These are phyloP conservation scores for Boleophthalmus pectinirostris DNA, from an alignment of 2,113 vertebrate species.

Conservation along the genomic window DNA sequence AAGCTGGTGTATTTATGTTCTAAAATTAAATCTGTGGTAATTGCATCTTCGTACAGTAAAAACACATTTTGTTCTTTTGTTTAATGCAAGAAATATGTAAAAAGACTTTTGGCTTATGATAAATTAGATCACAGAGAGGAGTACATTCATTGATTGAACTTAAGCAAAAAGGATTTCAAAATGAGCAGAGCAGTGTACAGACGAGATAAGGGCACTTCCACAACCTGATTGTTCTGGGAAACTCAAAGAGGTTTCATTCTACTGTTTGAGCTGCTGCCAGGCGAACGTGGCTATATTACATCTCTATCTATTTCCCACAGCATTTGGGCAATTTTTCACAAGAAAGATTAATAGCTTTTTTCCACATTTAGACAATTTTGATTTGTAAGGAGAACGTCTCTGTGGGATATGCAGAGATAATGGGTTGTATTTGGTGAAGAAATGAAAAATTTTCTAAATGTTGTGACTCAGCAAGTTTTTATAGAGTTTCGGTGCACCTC, in stretches of 20 bases:
- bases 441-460: constrained; percentile 49
- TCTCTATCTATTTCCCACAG: constrained; percentile 64
- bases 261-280: constrained; percentile 51
- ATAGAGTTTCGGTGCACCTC: constrained; percentile 15
- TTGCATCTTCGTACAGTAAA: not conserved
- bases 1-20: constrained; percentile 9
- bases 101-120: constrained; percentile 33
- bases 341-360: constrained; percentile 57
- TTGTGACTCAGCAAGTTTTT: constrained; percentile 32
- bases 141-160: constrained; percentile 43
- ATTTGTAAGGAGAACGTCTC: constrained; percentile 39
- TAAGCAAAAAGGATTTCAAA: constrained; percentile 49
- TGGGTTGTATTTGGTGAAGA: constrained; percentile 47
- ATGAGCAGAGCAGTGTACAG: constrained; percentile 29
- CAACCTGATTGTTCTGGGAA: constrained; percentile 62
- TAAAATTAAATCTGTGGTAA: constrained; percentile 9
- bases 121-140: constrained; percentile 42
- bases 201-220: constrained; percentile 58
- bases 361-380: constrained; percentile 53
- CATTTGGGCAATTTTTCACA: constrained; percentile 57
- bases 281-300: constrained; percentile 52
- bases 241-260: constrained; percentile 61
- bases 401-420: constrained; percentile 45
- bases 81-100: constrained; percentile 4
- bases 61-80: constrained; percentile 12